These are phyloP conservation scores for Tangachromis dhanisi DNA, from an alignment of 2,113 vertebrate species.

Conservation along the genomic window DNA sequence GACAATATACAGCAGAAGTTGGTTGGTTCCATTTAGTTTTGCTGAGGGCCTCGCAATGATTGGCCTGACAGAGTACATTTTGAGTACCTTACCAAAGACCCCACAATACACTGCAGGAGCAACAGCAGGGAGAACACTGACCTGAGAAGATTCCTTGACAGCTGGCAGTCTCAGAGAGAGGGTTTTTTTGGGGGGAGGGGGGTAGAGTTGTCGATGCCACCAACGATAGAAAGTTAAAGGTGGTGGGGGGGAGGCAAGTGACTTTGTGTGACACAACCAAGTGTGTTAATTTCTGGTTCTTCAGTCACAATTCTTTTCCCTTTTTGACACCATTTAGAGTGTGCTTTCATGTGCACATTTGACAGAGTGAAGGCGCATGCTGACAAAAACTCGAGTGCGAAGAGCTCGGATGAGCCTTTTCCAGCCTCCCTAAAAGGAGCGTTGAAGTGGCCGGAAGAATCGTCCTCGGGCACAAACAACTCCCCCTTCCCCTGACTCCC, in stretches of 20 bases:
- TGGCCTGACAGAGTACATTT: conserved; percentile 32
- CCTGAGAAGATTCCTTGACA: conserved; percentile 71
- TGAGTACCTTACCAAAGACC: conserved; percentile 48
- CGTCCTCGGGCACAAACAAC: neutral
- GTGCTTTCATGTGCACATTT: conserved; percentile 56
- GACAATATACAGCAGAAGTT: conserved; percentile 66
- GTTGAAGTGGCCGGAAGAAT: conserved; percentile 8
- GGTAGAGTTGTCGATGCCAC: conserved; percentile 26
- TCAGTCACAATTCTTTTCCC: conserved; percentile 24
- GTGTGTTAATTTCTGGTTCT: conserved; percentile 48
- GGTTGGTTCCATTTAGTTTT: conserved; percentile 31
- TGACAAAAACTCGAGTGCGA: neutral
- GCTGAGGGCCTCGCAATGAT: conserved; percentile 41
- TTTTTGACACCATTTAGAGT: conserved; percentile 41
- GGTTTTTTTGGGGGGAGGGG: neutral
- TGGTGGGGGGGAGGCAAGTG: conserved; percentile 21
- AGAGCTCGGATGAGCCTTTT: neutral
- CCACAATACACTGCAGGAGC: conserved; percentile 66
- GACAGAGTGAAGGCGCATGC: conserved; percentile 55
- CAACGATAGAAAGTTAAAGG: conserved; percentile 48
- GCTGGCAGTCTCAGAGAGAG: conserved; percentile 54
- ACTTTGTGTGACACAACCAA: conserved; percentile 46
- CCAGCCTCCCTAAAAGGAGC: neutral
- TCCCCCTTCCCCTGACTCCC: neutral
- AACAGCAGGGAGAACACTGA: conserved; percentile 68